Evolutionary conservation across 2,888 invertebrate species (phyloP), one percentile per base, ranked within the genome.

Genomic region (Agapetus fuscipes): DNA sequence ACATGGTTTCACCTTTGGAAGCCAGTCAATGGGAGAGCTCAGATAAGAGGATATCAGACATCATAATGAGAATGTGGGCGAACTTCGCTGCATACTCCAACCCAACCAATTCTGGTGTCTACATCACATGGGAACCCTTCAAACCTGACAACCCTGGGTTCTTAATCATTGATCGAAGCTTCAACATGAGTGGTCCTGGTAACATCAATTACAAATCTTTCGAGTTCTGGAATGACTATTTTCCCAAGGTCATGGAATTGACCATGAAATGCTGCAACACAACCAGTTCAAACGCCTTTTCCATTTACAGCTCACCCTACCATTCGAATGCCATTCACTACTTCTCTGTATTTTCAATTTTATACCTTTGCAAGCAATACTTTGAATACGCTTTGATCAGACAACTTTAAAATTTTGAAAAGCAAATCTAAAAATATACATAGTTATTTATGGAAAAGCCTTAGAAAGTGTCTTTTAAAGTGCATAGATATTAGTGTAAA

Each of bases 221-320:
- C 47, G 78, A 80, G 46, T 88, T 88, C 61, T 88, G 88, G 88
- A 84, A 85, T 51, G 78, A 82, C 45, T 85, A 85, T 57, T 88
- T 83, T 56, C 87, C 87, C 0, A 80, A 74, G 60, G 76, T 87
- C 27, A 62, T 83, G 9, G 74, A 77, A 52, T 76, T 82, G 45
- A 79, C 84, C 1, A 77, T 76, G 3, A 77, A 78, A 53, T 87
- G 87, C 55, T 88, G 87, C 53, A 83, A 83, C 55, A 71, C 70
- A 43, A 60, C 60, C 11, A 57, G 58, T 3, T 31, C 37, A 3
- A n/a, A n/a, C n/a, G 39, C 24, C 9, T 25, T 30, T 24, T 37
- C 41, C 17, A 30, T 37, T 17, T 25, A 28, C 3, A 34, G 37
- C 17, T 30, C 41, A 17, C 14, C 34, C 9, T 31, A 39, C 27